phyloP scores from a whole-genome alignment of 2,113 vertebrate genomes.

The Brienomyrus longianalis region DNA sequence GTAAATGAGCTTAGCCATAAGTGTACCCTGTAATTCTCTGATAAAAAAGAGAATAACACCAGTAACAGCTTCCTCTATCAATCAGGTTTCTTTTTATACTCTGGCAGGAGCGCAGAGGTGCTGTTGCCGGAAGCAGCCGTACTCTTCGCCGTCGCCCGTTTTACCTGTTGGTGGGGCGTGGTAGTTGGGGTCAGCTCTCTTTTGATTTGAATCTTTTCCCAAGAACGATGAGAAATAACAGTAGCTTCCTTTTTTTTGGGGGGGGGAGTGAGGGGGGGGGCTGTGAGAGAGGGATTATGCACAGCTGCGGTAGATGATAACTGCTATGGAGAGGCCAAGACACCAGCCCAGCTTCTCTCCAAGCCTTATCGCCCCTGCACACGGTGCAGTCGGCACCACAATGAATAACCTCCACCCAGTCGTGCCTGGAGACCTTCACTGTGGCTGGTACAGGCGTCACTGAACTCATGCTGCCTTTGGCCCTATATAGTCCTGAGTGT shows the following conservation, averaged over 20 bases:
- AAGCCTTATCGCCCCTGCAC: slow-evolving; percentile 46
- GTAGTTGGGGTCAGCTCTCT: neutral
- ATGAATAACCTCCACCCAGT: neutral
- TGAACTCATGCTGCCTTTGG: neutral
- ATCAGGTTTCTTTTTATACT: slow-evolving; percentile 1
- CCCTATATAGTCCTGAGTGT: neutral
- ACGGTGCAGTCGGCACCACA: neutral
- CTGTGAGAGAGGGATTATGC: slow-evolving; percentile 50
- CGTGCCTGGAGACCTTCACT: neutral
- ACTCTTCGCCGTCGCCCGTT: neutral
- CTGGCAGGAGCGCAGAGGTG: too few species aligned
- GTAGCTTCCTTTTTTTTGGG: slow-evolving; percentile 46
- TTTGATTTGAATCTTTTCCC: neutral
- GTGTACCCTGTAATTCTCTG: neutral
- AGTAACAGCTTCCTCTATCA: neutral
- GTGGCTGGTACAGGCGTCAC: neutral
- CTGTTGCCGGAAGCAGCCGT: neutral
- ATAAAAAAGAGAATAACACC: slow-evolving; percentile 12
- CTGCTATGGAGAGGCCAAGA: slow-evolving; percentile 21
- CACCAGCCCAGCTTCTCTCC: slow-evolving; percentile 30
- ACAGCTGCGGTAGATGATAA: slow-evolving; percentile 54
- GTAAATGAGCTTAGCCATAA: slow-evolving; percentile 15
- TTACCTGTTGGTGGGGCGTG: neutral
- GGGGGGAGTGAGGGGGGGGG: neutral
- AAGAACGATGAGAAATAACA: slow-evolving; percentile 15